Conservation (phyloP, 1,140 invertebrate genomes). For the Daktulosphaira vitifoliae region DNA sequence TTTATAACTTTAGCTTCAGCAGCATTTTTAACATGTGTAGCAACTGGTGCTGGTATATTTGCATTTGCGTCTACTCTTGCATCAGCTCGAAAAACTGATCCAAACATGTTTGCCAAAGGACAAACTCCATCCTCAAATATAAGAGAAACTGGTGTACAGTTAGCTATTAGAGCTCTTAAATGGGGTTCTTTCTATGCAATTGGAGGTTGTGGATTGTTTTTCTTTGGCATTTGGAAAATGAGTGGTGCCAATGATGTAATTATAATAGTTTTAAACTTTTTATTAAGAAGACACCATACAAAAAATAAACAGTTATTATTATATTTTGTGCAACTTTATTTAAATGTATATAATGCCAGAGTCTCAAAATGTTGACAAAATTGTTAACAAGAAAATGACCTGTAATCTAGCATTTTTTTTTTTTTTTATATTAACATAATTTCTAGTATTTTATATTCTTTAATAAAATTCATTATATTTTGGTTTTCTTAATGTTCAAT, state of each 20-base stretch:
- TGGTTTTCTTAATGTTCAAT: too few species aligned
- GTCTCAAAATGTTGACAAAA: constrained; percentile 3
- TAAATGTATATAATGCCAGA: too few species aligned
- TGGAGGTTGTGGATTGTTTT: constrained; percentile 67
- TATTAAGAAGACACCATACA: too few species aligned
- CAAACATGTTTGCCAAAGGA: constrained; percentile 68
- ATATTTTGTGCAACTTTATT: too few species aligned
- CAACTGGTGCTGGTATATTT: constrained; percentile 67
- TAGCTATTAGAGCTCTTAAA: constrained; percentile 73
- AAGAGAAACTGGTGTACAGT: constrained; percentile 62
- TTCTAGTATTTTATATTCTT: too few species aligned
- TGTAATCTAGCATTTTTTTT: too few species aligned
- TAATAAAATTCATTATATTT: too few species aligned
- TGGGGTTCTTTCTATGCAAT: constrained; percentile 81
- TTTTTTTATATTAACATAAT: too few species aligned
- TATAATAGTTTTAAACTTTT: too few species aligned
- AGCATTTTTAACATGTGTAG: constrained; percentile 64
- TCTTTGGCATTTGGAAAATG: constrained; percentile 79
- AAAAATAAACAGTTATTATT: too few species aligned
- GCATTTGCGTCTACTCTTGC: constrained; percentile 73
- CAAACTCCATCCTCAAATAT: constrained; percentile 54
- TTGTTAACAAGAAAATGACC: constrained; percentile 6
- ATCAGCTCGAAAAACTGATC: constrained; percentile 67
- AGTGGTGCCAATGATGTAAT: constrained; percentile 70
- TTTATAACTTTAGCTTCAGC: constrained; percentile 51